Evolutionary conservation across 2,113 vertebrate species (phyloP), one percentile per base, ranked within the genome.

Genomic region (Leucosticte australis): DNA sequence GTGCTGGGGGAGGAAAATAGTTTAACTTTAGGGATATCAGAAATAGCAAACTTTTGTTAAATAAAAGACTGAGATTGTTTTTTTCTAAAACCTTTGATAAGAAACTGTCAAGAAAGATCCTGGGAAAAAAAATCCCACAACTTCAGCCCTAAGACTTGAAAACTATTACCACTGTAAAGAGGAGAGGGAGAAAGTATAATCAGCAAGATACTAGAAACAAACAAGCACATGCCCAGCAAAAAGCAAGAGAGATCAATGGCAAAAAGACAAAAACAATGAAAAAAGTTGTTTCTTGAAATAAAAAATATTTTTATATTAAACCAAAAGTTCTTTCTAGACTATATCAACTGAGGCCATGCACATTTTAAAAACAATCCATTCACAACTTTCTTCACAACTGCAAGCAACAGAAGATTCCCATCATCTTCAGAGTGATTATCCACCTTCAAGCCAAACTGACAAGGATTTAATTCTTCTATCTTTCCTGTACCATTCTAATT

Each of bases 1-100:
- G 98, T 50, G 99, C 99, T 99, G 89, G 15, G 28, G 73, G 19
- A 96, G 22, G 44, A 87, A 87, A 84, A 71, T 18, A 74, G 20
- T 53, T 71, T 63, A 82, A 73, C 27, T n/a, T 69, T 15, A 55
- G 73, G 15, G 92, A 16, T 62, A 53, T 83, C 35, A 75, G 63
- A 89, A 91, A 47, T 5, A 42, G 24, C 13, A 83, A 23, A 2
- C 19, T 52, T 47, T 57, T 46, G 28, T 82, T 22, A 85, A 68
- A 24, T 20, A 64, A 78, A 11, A 89, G 30, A 69, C 16, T 63
- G 10, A 78, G 15, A 30, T 9, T 56, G 37, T 56, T 81, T 89
- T 81, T 90, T 56, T 8, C 49, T 33, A 47, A 73, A 83, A 11
- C 16, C 15, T 70, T 47, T 27, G 7, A 5, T 53, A 82, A 64